Percentiles rank a stretch among this genome's conserved stretches.
These are phyloP conservation scores for Laticauda colubrina DNA, from an alignment of 2,113 vertebrate genomes.

Conservation along the genomic window DNA sequence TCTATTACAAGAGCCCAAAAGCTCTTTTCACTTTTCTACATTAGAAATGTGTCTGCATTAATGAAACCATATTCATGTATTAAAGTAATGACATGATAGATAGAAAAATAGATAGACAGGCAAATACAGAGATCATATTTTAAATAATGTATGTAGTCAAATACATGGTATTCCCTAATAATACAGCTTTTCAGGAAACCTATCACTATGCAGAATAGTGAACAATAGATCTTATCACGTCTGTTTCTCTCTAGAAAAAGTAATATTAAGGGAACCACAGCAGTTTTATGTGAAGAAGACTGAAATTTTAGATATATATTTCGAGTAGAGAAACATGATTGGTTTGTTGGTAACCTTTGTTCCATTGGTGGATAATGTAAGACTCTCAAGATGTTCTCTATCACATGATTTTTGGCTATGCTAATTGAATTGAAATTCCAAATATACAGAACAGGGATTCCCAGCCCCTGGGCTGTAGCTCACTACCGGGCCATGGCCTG, in stretches of 20 bases:
- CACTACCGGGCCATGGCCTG: too few relatives aligned
- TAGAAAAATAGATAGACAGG: not conserved
- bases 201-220: not conserved
- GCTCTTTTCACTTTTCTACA: not conserved
- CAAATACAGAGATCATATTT: not conserved
- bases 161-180: not conserved
- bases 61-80: not conserved
- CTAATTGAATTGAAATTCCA: not conserved
- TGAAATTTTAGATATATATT: not conserved
- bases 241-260: not conserved
- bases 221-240: not conserved
- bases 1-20: not conserved
- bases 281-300: not conserved
- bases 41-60: not conserved
- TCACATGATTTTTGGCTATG: not conserved
- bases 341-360: not conserved
- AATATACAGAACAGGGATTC: not conserved
- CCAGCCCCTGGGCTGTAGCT: not conserved
- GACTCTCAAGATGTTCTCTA: not conserved
- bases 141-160: not conserved
- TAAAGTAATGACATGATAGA: not conserved
- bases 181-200: not conserved
- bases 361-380: not conserved
- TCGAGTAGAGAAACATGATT: not conserved
- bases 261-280: not conserved